phyloP scores from a whole-genome alignment of 2,888 invertebrate genomes.

The Dorcus parallelipipedus region DNA sequence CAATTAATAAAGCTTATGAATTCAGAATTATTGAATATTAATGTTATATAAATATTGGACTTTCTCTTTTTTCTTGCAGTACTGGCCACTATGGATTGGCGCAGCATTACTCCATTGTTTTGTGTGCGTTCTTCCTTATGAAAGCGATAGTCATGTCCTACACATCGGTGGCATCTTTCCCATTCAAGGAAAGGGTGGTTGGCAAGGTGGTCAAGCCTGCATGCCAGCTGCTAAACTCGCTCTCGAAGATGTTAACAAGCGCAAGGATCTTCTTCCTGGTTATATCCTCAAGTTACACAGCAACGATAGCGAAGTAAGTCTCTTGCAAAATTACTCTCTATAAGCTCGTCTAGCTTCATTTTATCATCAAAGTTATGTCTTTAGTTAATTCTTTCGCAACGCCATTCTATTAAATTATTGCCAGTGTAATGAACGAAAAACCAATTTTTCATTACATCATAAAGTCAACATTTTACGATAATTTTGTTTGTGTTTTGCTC shows the following conservation, averaged over 20 bases:
- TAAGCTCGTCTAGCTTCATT: too few species aligned
- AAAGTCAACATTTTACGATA: too few species aligned
- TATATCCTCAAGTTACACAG: constrained; percentile 88
- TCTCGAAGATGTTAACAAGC: constrained; percentile 90
- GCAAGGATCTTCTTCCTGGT: constrained; percentile 83
- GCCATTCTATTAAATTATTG: too few species aligned
- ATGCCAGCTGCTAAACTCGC: constrained; percentile 97
- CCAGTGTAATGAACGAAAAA: too few species aligned
- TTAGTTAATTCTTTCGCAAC: too few species aligned
- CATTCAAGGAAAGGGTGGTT: constrained; percentile 92
- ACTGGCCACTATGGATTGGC: constrained; percentile 47
- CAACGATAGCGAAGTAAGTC: constrained; percentile 91
- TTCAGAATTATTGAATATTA: neutral
- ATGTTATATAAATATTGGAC: neutral
- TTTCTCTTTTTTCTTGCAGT: constrained; percentile 35
- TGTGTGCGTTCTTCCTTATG: constrained; percentile 30
- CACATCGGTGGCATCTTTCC: constrained; percentile 99
- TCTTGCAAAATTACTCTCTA: neutral
- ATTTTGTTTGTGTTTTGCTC: too few species aligned
- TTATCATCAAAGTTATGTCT: too few species aligned
- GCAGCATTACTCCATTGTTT: constrained; percentile 41
- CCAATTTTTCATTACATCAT: too few species aligned
- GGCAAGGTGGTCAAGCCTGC: constrained; percentile 98
- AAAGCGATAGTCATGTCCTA: constrained; percentile 66
- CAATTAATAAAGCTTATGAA: neutral